These are phyloP conservation scores for Itoplectis maculator DNA, from an alignment of 2,888 invertebrate genomes.

Conservation along the genomic window DNA sequence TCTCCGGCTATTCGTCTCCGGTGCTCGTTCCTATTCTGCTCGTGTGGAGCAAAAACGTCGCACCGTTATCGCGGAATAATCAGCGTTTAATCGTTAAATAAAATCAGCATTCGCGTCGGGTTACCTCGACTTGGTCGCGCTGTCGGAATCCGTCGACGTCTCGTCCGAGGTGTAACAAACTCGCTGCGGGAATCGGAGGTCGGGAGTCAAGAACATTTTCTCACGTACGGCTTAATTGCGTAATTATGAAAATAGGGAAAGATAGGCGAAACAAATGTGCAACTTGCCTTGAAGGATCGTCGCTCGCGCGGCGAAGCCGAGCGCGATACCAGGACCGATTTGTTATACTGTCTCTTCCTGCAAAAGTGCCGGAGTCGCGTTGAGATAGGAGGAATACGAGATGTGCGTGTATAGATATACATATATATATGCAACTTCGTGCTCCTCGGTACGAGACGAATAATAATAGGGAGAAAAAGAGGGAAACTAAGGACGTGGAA, in stretches of 20 bases:
- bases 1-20: slow-evolving; percentile 14
- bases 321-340: slow-evolving; percentile 71
- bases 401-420: background rate
- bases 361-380: background rate
- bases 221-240: slow-evolving; percentile 20
- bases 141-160: slow-evolving; percentile 72
- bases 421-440: background rate
- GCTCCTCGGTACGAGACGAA: background rate
- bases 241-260: slow-evolving; percentile 29
- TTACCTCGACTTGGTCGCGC: slow-evolving; percentile 67
- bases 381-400: slow-evolving; percentile 10
- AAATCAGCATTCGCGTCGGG: slow-evolving; percentile 9
- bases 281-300: slow-evolving; percentile 69
- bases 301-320: slow-evolving; percentile 69
- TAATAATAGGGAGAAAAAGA: background rate
- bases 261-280: slow-evolving; percentile 1
- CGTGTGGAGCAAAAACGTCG: background rate
- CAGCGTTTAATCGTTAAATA: background rate
- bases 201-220: background rate
- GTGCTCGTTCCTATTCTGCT: slow-evolving; percentile 35
- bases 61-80: slow-evolving; percentile 2
- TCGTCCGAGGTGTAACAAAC: slow-evolving; percentile 73
- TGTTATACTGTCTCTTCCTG: slow-evolving; percentile 70
- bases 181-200: slow-evolving; percentile 54
- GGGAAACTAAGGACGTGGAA: slow-evolving; percentile 11